Percentiles rank a stretch among this genome's conserved stretches.
Conservation (phyloP, 2,797 vertebrate genomes). For the Sebastes trivittatus region DNA sequence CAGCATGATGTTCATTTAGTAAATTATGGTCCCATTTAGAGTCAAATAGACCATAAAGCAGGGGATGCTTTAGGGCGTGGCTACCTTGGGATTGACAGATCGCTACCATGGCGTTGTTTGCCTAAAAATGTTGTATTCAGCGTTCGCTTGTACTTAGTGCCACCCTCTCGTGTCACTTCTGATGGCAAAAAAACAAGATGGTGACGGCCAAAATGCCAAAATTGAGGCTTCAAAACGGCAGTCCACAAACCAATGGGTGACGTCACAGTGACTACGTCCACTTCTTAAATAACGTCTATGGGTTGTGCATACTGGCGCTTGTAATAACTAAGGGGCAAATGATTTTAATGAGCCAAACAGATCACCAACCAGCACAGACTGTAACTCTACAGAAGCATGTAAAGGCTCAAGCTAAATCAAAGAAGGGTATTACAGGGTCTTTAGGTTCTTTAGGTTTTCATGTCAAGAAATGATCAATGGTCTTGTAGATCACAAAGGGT, state of each 20-base stretch:
- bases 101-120: no score
- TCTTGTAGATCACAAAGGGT: neutral
- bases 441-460: neutral
- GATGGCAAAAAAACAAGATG: fast-evolving
- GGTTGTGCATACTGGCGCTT: neutral
- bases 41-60: no score
- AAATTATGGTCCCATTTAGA: no score
- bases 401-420: neutral
- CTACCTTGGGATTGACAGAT: no score
- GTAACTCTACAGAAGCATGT: fast-evolving
- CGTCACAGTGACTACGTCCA: no score
- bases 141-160: no score
- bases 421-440: neutral
- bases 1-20: no score
- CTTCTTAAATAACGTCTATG: fast-evolving
- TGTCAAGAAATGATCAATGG: neutral
- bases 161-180: no score
- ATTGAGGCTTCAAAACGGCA: fast-evolving
- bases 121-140: no score
- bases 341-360: neutral
- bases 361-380: neutral
- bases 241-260: no score
- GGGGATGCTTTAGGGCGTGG: no score
- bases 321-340: neutral
- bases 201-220: fast-evolving